phyloP scores from a whole-genome alignment of 2,797 vertebrate species.

The Mastacembelus armatus region DNA sequence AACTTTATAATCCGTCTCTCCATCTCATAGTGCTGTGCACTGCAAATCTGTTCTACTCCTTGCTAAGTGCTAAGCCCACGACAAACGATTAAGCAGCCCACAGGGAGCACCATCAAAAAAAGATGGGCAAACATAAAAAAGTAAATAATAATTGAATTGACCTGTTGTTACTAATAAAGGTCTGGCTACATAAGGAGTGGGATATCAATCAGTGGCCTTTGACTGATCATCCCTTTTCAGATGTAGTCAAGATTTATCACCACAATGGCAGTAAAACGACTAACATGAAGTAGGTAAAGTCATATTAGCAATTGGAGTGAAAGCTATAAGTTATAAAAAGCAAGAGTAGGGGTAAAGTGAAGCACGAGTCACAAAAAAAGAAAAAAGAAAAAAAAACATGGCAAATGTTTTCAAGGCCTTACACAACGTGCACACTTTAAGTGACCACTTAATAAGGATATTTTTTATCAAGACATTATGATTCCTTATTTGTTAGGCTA shows the following conservation, averaged over 20 bases:
- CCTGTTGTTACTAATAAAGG: neutral
- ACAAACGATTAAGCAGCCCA: slow-evolving; percentile 3
- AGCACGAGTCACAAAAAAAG: neutral
- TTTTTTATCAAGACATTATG: no score
- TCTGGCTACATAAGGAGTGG: neutral
- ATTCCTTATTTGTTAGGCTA: neutral
- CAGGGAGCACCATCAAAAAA: no score
- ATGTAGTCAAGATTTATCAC: neutral
- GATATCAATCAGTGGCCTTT: neutral
- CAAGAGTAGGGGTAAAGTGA: neutral
- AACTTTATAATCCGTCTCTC: slow-evolving; percentile 44
- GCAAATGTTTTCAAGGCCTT: no score
- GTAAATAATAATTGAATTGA: neutral
- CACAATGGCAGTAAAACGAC: neutral
- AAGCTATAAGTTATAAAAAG: no score
- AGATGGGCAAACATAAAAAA: no score
- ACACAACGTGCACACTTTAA: no score
- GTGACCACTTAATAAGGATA: neutral
- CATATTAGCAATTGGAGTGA: neutral
- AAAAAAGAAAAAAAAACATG: no score
- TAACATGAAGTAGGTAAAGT: neutral
- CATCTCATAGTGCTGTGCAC: slow-evolving; percentile 21
- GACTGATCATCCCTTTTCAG: neutral
- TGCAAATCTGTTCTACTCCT: slow-evolving; percentile 31
- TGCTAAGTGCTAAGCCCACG: slow-evolving; percentile 24